Evolutionary conservation across 2,113 vertebrate species (phyloP).

Genomic region (Tapirus terrestris): DNA sequence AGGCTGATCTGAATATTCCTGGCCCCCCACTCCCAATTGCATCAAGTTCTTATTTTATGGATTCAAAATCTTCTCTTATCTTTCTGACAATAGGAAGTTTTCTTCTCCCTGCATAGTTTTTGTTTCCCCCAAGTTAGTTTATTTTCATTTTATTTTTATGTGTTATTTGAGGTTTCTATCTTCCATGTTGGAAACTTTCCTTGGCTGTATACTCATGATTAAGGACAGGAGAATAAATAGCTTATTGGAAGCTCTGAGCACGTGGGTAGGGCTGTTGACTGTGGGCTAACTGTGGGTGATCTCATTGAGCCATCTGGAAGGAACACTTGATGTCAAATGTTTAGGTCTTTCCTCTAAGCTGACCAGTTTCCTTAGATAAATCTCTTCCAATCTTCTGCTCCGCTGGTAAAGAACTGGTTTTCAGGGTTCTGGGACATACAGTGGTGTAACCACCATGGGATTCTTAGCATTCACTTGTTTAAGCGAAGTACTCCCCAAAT

Average conservation of each 20-base stretch:
- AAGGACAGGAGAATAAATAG: background rate
- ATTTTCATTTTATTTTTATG: slow-evolving; percentile 1
- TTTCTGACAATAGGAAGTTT: background rate
- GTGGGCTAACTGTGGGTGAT: background rate
- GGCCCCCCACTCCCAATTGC: background rate
- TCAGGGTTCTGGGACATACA: background rate
- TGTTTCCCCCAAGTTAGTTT: background rate
- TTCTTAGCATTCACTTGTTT: background rate
- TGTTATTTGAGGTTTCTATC: background rate
- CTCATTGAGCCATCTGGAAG: background rate
- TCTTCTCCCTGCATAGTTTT: background rate
- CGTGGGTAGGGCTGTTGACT: background rate
- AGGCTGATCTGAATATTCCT: background rate
- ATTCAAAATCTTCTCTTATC: background rate
- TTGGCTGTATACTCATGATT: background rate
- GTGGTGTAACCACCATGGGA: background rate
- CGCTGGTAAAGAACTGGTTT: background rate
- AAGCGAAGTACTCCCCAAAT: background rate
- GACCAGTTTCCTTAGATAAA: background rate
- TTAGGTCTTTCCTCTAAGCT: background rate
- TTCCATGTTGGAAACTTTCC: background rate
- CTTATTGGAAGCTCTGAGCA: background rate
- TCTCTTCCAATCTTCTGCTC: background rate
- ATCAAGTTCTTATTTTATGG: background rate
- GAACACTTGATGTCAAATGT: background rate